Evolutionary conservation across 1,140 invertebrate genomes (phyloP).

Genomic region (Phenacoccus solenopsis): DNA sequence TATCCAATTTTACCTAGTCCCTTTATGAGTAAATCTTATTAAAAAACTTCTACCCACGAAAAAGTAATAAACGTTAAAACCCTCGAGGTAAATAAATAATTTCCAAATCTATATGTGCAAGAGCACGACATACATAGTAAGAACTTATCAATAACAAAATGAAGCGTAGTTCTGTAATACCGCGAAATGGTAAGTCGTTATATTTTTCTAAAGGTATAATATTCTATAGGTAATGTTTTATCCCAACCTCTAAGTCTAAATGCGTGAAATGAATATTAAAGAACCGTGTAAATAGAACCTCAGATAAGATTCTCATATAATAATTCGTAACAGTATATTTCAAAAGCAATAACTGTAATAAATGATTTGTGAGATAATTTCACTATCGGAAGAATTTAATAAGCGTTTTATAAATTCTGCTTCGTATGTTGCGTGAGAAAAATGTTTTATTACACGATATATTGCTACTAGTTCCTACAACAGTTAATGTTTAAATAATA

Average conservation of each 20-base stretch:
- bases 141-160: background rate
- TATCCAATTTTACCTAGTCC: too few species aligned
- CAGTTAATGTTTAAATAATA: too few species aligned
- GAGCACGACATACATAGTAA: background rate
- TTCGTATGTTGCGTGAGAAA: background rate
- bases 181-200: background rate
- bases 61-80: too few species aligned
- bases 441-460: background rate
- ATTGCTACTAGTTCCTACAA: too few species aligned
- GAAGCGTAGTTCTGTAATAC: background rate
- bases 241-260: background rate
- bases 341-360: background rate
- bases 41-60: too few species aligned
- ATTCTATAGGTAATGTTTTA: background rate
- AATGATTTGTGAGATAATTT: conserved; percentile 3
- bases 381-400: background rate
- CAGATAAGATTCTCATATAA: background rate
- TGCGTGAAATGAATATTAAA: background rate
- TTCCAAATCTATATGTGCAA: background rate
- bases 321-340: background rate
- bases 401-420: background rate
- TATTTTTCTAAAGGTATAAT: background rate
- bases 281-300: background rate
- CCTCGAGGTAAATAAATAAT: conserved; percentile 1
- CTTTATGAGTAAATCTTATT: too few species aligned